These are phyloP conservation scores for Heliothis subflexa DNA, from an alignment of 1,140 invertebrate species.

Conservation along the genomic window DNA sequence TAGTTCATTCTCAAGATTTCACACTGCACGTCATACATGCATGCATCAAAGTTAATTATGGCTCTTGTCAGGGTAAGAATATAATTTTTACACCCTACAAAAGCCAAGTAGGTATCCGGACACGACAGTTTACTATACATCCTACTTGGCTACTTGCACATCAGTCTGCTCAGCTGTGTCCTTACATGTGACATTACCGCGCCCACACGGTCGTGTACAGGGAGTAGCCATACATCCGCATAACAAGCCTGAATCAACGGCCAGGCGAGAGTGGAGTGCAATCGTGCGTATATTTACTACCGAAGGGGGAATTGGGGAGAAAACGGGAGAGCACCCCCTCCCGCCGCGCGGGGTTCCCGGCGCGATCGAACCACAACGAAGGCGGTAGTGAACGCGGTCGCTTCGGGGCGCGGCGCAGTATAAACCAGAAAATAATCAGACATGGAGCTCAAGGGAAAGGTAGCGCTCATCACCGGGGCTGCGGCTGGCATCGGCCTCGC, in stretches of 20 bases:
- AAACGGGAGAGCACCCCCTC: conserved; percentile 62
- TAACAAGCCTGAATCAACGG: conserved; percentile 47
- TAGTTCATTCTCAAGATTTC: no score
- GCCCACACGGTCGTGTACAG: neutral
- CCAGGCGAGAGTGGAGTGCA: conserved; percentile 67
- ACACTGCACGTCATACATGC: no score
- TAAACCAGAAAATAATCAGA: conserved; percentile 64
- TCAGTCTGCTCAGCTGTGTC: neutral
- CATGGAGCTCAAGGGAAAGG: conserved; percentile 90
- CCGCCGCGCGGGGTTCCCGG: conserved; percentile 62
- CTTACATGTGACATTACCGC: neutral
- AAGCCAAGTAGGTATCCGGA: no score
- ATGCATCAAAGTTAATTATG: no score
- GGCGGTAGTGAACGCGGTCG: conserved; percentile 66
- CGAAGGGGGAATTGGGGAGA: conserved; percentile 71
- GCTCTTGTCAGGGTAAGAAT: no score
- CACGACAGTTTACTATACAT: neutral
- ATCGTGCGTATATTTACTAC: conserved; percentile 83
- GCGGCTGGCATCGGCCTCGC: conserved; percentile 90
- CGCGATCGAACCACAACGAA: conserved; percentile 77
- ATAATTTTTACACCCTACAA: no score
- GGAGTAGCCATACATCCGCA: conserved; percentile 27
- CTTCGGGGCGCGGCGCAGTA: conserved; percentile 67
- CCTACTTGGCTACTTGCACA: neutral
- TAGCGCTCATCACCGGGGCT: conserved; percentile 91